Conservation (phyloP, 2,888 invertebrate genomes). For the Cheilosia vernalis region DNA sequence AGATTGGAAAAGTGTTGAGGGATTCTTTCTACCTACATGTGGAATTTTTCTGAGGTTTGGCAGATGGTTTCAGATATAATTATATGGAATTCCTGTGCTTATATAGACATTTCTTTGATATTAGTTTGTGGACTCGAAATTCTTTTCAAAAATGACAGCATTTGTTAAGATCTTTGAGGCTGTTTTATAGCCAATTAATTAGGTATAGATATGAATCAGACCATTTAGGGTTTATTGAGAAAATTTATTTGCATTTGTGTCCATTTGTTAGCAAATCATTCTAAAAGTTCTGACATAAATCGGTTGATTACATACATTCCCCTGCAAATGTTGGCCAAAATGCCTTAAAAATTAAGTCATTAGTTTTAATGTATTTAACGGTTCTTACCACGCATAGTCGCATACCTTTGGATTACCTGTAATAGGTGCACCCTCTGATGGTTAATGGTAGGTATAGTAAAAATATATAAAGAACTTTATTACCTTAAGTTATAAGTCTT, state of each 20-base stretch:
- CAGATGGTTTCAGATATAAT: conserved; percentile 25
- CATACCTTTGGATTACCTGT: background rate
- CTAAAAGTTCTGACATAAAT: conserved; percentile 18
- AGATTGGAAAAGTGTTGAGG: conserved; percentile 65
- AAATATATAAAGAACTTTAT: no score
- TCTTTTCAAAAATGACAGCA: conserved; percentile 43
- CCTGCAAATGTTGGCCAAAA: background rate
- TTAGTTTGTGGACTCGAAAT: conserved; percentile 29
- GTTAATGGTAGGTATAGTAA: background rate
- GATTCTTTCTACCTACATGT: conserved; percentile 55
- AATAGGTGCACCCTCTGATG: background rate
- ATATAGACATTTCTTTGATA: conserved; percentile 23
- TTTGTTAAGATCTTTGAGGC: conserved; percentile 49
- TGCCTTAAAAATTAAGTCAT: conserved; percentile 6
- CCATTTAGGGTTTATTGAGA: conserved; percentile 41
- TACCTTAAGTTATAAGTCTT: no score
- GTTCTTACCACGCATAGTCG: background rate
- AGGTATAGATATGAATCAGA: conserved; percentile 43
- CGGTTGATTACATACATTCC: conserved; percentile 15
- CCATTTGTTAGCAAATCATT: conserved; percentile 30
- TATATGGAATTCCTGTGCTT: conserved; percentile 13
- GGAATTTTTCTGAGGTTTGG: conserved; percentile 72
- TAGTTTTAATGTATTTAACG: background rate
- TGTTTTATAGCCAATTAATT: conserved; percentile 57
- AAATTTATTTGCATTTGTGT: conserved; percentile 48